Evolutionary conservation across 1,140 invertebrate species (phyloP), one percentile per base, ranked within the genome.

Genomic region (Dendroctonus ponderosae): DNA sequence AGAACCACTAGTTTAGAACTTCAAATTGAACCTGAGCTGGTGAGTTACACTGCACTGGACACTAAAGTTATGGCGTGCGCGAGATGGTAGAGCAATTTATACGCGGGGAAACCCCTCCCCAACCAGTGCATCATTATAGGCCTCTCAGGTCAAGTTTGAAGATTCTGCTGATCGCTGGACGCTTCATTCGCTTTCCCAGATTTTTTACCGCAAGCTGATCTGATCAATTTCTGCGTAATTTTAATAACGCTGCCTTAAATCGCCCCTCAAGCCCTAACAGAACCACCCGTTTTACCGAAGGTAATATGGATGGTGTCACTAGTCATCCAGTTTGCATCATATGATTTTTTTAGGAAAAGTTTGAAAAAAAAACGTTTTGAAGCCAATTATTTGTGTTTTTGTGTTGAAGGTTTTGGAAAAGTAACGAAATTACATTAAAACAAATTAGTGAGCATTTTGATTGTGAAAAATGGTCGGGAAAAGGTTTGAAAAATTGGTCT

Each of bases 1-100:
- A 48, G 42, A 48, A 65, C 26, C 42, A 46, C 40, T 48, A 46
- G 42, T 38, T 40, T 46, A 54, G 61, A 65, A 65, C 37, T 44
- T 65, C 44, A 43, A 50, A 51, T 44, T n/a, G 62, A 65, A 65
- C 62, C 62, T 50, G 8, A 57, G 54, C 54, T 56, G 50, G 40
- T 67, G 52, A 64, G 54, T 48, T 58, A 66, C 70, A 71, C 70
- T 70, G 53, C 69, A 69, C 68, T 69, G 68, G 68, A 70, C 68
- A 71, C 70, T 68, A 66, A 62, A 56, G 66, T 71, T 70, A 68
- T 70, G 68, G 46, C 51, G 62, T 57, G 57, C 50, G 56, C 56
- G 42, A 46, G 61, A 41, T 61, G 69, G 61, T 65, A 48, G 57
- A 51, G 62, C 40, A 62, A 62, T 71, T 68, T 71, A 71, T 71